Base-by-base conservation (phyloP, 2,797 vertebrate species). In the Aeoliscus strigatus region DNA sequence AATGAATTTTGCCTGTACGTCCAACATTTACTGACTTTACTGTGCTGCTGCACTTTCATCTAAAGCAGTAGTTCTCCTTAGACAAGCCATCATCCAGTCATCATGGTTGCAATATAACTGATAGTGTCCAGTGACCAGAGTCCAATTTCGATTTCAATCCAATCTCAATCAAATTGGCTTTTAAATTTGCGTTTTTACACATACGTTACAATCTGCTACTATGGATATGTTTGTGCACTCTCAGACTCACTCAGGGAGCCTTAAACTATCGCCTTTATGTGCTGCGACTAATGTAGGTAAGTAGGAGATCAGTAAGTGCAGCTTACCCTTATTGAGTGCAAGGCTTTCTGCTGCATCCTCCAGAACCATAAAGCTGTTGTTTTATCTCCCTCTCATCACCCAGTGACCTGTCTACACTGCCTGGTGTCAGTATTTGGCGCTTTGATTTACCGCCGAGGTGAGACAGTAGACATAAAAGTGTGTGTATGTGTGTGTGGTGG, bases 361-460 rank as follows among this genome's bases (percentile, higher is more conserved):
- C 34, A 13, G 26, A 57, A 60, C 68, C 52, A 65, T 76, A 65
- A 82, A 81, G 47, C 57, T 38, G 25, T 41, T 66, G 39, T 69
- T 75, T 73, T 72, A 70, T 68, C 37, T 39, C 39, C 17, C 29
- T 38, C 57, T 39, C 34, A 18, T 60, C 60, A 39, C 61, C 66
- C 33, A 51, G 36, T 46, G 55, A 53, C 57, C 66, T 27, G 52
- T 49, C 57, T 59, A 12, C 38, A 54, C 80, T 80, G 52, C 77
- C 73, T 70, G 77, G 81, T 81, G 84, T 83, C 82, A 81, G 61
- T 82, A 24, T 76, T 68, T 63, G 42, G 66, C 54, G 8, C 30
- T 5, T 32, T 63, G 68, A 77, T 77, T 77, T 71, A 71, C 56
- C 52, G 53, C 29, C 6, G 39, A 46, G 69, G 67, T 78, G 59